Evolutionary conservation across 1,140 invertebrate genomes (phyloP), one percentile per base, ranked within the genome.

Genomic region (Plectus sambesii): DNA sequence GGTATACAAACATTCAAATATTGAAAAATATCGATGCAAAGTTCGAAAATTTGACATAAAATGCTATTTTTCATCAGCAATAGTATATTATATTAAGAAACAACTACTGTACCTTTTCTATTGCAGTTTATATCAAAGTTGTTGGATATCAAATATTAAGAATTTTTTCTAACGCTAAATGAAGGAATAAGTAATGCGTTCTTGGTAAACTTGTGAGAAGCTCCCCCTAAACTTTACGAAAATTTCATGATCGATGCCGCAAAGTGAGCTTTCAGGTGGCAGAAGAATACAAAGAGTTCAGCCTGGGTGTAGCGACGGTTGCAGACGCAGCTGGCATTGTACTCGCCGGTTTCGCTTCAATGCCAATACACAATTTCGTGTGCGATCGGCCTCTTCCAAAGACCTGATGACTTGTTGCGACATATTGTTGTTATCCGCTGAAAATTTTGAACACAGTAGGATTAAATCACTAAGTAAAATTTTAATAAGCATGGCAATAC

Each of bases 301-400:
- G 45, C 9, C 25, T 55, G 25, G 45, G 49, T 12, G 50, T 45
- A 15, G 53, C 53, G 12, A 36, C 50, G 3, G 29, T 55, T 38
- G 53, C 49, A 9, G 42, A 55, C 38, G 45, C 53, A 3, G 22
- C 47, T 9, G 53, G 53, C 22, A 39, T 54, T n/a, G 49, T 39
- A 6, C 42, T 52, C 12, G 51, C 53, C 15, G 53, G 40, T 5
- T 53, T 55, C 36, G 25, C 54, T 4, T 45, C 53, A 4, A 55
- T 55, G 35, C 53, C 53, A 2, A 30, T 55, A 2, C 50, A 55
- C 33, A 55, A 55, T 46, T 55, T 38, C 45, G 53, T 55, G 3
- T 55, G 53, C 29, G n/a, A n/a, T n/a, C n/a, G n/a, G n/a, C n/a
- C n/a, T n/a, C n/a, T n/a, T n/a, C n/a, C n/a, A n/a, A n/a, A n/a